Evolutionary conservation across 1,140 invertebrate genomes (phyloP), one percentile per base, ranked within the genome.

Genomic region (Drosophila albomicans): DNA sequence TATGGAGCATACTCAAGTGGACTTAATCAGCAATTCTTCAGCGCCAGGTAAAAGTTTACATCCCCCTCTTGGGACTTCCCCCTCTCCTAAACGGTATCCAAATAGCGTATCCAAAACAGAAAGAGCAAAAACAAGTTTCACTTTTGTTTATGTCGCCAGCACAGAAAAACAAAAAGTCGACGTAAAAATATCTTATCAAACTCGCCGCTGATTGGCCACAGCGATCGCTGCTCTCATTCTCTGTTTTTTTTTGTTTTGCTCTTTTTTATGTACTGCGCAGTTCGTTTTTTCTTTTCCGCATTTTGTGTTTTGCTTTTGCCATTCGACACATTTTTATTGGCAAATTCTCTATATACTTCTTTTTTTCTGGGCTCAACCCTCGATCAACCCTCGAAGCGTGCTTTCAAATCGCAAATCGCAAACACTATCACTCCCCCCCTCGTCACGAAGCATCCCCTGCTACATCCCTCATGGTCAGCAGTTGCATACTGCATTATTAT

Each of bases 321-420:
- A 78, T 80, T 69, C 81, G 75, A 64, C 38, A 64, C 38, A 75
- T 88, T 87, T 87, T 88, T 88, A 87, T 88, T 88, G 84, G 84
- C 80, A 78, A 87, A 73, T 71, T 48, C 16, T 16, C 16, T 16
- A 49, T 62, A 28, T 41, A 28, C 38, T 43, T 7, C 11, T 4
- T 13, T 4, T 4, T 25, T 25, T 25, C 4, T 43, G 41, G n/a
- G 41, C 20, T 43, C 41, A 35, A 52, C 25, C 11, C 25, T 52
- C 30, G 30, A 57, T 57, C 63, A 66, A 75, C 72, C 72, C 72
- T 70, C 52, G 46, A 49, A 66, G 41, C 3, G 54, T 7, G 20
- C 35, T 11, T 58, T 45, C 63, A 73, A 73, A 73, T 73, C 54
- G 62, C 54, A 41, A 54, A n/a, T 13, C 41, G 41, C 41, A 43